Conservation (phyloP, 1,140 invertebrate species). For the Choristoneura fumiferana region DNA sequence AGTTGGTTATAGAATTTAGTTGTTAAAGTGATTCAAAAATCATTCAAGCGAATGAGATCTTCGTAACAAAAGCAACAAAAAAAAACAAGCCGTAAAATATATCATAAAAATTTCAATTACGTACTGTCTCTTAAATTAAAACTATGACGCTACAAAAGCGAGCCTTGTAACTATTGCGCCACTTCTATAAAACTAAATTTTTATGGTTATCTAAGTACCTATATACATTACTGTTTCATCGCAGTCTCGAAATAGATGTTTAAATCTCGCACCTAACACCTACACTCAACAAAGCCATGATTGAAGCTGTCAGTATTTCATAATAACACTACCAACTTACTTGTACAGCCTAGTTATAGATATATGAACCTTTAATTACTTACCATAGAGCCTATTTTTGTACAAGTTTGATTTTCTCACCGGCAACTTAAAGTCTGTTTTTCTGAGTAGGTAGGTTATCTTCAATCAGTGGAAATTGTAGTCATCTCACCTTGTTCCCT, state of each 20-base stretch:
- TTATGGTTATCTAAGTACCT: slow-evolving; percentile 12
- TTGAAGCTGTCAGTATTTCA: slow-evolving; percentile 35
- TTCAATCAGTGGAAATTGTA: slow-evolving; percentile 28
- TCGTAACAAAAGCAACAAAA: not conserved
- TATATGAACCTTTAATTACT: not conserved
- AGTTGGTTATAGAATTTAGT: too few species aligned
- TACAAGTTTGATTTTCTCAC: not conserved
- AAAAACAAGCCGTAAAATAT: not conserved
- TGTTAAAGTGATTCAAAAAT: too few species aligned
- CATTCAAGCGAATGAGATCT: too few species aligned
- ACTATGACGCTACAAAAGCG: not conserved
- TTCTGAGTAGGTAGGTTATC: slow-evolving; percentile 33
- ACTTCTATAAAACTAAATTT: slow-evolving; percentile 4
- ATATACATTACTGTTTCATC: slow-evolving; percentile 11
- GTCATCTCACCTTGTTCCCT: slow-evolving; percentile 5
- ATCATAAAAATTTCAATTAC: slow-evolving; percentile 2
- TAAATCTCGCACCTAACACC: slow-evolving; percentile 29
- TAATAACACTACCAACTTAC: slow-evolving; percentile 23
- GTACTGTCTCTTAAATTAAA: not conserved
- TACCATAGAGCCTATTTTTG: slow-evolving; percentile 1
- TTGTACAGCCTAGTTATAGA: slow-evolving; percentile 5
- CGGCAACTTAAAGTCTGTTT: slow-evolving; percentile 16
- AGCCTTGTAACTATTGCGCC: not conserved
- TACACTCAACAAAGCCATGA: slow-evolving; percentile 30
- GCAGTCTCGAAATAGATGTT: slow-evolving; percentile 13